phyloP scores from a whole-genome alignment of 1,140 invertebrate species.

The Pachypeltis micranthus region DNA sequence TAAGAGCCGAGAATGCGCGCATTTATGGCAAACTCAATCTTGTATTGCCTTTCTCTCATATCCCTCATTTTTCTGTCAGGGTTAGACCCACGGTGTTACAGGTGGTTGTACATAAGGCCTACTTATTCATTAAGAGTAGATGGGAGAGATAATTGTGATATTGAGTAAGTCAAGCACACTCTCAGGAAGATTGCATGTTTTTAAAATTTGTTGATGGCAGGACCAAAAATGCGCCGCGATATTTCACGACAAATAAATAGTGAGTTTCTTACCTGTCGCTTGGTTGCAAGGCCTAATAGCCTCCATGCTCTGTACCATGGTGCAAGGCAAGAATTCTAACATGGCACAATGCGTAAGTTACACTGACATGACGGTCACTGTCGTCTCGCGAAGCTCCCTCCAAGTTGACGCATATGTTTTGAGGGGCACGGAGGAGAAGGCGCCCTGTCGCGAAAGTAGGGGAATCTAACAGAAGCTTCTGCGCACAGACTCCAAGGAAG shows the following conservation, averaged over 20 bases:
- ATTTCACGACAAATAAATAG: too few species aligned
- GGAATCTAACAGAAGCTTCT: too few species aligned
- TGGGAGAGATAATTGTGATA: too few species aligned
- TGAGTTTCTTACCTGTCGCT: constrained; percentile 17
- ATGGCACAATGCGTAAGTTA: constrained; percentile 17
- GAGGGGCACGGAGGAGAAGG: background rate
- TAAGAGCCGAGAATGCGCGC: too few species aligned
- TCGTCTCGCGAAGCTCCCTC: background rate
- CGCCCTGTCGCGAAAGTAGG: background rate
- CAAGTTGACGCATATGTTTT: background rate
- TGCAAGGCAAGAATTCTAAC: constrained; percentile 24
- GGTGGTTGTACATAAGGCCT: too few species aligned
- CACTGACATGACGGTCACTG: background rate
- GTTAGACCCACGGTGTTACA: too few species aligned
- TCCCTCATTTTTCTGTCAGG: too few species aligned
- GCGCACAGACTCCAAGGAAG: constrained; percentile 9
- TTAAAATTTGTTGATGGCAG: background rate
- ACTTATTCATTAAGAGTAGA: too few species aligned
- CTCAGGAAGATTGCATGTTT: background rate
- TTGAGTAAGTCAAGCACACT: too few species aligned
- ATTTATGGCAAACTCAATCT: too few species aligned
- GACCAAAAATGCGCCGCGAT: too few species aligned
- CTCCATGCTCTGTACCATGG: constrained; percentile 24
- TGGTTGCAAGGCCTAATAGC: constrained; percentile 20
- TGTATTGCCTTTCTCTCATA: too few species aligned